Conservation (phyloP, 2,113 vertebrate species). For the Lepus americanus region DNA sequence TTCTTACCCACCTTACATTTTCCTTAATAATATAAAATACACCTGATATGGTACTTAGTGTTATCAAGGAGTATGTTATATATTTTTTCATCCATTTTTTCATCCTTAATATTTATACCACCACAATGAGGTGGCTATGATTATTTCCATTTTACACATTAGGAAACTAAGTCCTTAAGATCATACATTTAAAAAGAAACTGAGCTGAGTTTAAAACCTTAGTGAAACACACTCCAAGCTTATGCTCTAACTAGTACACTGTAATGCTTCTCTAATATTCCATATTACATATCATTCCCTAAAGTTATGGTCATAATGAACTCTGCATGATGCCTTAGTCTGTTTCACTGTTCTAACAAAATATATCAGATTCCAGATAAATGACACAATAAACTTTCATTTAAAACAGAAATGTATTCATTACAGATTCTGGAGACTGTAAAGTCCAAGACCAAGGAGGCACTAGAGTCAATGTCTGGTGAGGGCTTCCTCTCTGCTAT, state of each 20-base stretch:
- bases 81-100: background rate
- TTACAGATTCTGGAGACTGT: background rate
- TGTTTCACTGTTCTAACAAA: background rate
- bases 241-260: background rate
- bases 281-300: background rate
- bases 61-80: background rate
- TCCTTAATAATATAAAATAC: slow-evolving; percentile 5
- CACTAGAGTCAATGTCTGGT: background rate
- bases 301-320: background rate
- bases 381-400: too few species aligned
- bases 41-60: background rate
- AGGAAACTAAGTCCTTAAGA: slow-evolving; percentile 3
- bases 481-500: background rate
- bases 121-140: background rate
- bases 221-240: background rate
- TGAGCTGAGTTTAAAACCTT: background rate
- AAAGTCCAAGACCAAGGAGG: background rate
- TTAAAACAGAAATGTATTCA: background rate
- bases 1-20: background rate
- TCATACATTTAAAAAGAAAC: background rate
- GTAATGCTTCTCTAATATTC: background rate
- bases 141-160: background rate
- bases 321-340: background rate
- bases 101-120: slow-evolving; percentile 2
- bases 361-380: background rate